These are phyloP conservation scores for Euspilapteryx auroguttella DNA, from an alignment of 2,888 invertebrate genomes.

Conservation along the genomic window DNA sequence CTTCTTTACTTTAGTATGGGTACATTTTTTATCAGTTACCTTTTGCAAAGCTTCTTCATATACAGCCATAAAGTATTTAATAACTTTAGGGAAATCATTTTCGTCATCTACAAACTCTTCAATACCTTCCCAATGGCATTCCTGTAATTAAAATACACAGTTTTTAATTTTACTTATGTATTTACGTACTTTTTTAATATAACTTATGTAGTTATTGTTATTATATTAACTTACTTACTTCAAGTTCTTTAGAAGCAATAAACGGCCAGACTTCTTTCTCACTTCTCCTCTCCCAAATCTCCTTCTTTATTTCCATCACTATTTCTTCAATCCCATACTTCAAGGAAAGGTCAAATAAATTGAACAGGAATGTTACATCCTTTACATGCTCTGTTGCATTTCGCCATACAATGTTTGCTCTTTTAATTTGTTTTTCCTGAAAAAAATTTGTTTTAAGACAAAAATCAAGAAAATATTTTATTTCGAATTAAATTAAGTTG, in stretches of 20 bases:
- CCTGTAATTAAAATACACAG: conserved; percentile 14
- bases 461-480: no score
- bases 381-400: conserved; percentile 60
- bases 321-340: conserved; percentile 60
- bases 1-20: no score
- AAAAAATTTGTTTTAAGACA: conserved; percentile 10
- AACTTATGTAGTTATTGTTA: no score
- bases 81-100: conserved; percentile 18
- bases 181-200: no score
- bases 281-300: conserved; percentile 31
- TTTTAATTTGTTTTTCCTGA: conserved; percentile 49
- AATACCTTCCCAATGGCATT: conserved; percentile 35
- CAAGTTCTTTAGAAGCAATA: conserved; percentile 38
- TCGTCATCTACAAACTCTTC: conserved; percentile 29
- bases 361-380: conserved; percentile 60
- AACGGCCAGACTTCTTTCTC: conserved; percentile 40
- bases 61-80: conserved; percentile 31
- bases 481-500: no score
- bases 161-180: background rate
- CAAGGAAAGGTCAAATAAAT: conserved; percentile 59
- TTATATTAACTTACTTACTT: no score
- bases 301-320: conserved; percentile 30
- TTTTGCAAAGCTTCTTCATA: conserved; percentile 38
- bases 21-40: conserved; percentile 13
- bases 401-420: conserved; percentile 63